Percentiles rank a stretch among this genome's conserved stretches.
Evolutionary conservation across 2,888 invertebrate genomes (phyloP).

Genomic region (Lottia gigantea): DNA sequence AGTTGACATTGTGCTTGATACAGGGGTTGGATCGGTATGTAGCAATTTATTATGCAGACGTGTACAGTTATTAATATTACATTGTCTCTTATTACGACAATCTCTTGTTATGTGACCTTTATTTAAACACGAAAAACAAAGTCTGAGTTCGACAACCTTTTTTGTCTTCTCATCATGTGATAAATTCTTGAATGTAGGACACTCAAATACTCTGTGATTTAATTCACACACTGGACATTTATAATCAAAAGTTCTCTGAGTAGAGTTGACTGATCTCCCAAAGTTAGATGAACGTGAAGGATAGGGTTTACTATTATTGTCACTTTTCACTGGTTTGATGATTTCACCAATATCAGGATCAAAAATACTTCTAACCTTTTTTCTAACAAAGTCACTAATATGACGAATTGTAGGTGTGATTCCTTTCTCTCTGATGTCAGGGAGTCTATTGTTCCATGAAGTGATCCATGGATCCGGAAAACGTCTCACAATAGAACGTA

Average conservation of each 20-base stretch:
- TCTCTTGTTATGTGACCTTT: neutral
- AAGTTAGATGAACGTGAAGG: too few relatives aligned
- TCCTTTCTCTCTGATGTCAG: neutral
- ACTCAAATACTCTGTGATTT: neutral
- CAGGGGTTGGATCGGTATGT: constrained; percentile 17
- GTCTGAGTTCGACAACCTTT: neutral
- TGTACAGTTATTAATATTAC: constrained; percentile 11
- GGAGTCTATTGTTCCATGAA: neutral
- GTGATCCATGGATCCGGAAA: neutral
- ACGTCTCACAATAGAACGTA: neutral
- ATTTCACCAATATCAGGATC: constrained; percentile 24
- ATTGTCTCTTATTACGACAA: neutral
- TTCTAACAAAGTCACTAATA: neutral
- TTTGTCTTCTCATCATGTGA: too few relatives aligned
- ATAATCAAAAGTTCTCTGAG: neutral
- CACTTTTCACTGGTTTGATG: neutral
- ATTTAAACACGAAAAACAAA: constrained; percentile 8
- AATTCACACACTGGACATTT: neutral
- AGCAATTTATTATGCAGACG: constrained; percentile 14
- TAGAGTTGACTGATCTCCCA: neutral
- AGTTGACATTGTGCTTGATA: neutral
- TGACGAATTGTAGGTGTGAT: neutral
- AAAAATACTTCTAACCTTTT: constrained; percentile 19
- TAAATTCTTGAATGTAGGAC: constrained; percentile 1
- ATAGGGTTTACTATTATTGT: neutral